Evolutionary conservation across 2,113 vertebrate species (phyloP).

Genomic region (Halichoeres trimaculatus): DNA sequence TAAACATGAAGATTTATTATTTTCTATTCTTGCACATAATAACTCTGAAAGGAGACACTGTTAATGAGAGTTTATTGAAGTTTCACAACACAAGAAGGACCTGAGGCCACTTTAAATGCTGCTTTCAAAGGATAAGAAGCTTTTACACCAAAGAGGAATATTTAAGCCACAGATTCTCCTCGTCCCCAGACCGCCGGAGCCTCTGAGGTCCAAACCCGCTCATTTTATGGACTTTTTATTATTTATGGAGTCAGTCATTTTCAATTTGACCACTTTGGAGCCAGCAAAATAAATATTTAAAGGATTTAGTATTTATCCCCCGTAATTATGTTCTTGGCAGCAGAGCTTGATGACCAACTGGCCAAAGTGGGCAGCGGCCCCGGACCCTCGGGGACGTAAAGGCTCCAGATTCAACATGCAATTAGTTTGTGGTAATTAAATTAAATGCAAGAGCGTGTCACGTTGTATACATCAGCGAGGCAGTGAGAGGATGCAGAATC

Average conservation of each 20-base stretch:
- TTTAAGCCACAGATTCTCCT: no score
- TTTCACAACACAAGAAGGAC: not conserved
- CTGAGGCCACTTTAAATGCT: not conserved
- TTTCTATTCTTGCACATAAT: not conserved
- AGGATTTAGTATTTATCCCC: not conserved
- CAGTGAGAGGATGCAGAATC: no score
- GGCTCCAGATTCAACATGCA: not conserved
- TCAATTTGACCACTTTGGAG: not conserved
- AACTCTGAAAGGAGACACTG: not conserved
- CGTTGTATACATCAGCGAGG: not conserved
- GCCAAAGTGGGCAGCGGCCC: not conserved
- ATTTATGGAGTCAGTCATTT: no score
- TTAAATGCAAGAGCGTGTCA: not conserved
- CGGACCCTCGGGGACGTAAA: not conserved
- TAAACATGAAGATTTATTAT: constrained; percentile 4
- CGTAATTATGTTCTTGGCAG: not conserved
- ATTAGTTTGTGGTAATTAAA: constrained; percentile 6
- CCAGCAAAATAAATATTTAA: not conserved
- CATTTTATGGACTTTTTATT: no score
- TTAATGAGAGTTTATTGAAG: not conserved
- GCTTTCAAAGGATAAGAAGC: no score
- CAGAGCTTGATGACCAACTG: not conserved
- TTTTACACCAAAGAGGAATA: no score
- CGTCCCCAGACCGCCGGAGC: no score
- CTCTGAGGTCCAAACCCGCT: no score